Conservation (phyloP, 2,797 vertebrate species). For the Microhierax caerulescens region DNA sequence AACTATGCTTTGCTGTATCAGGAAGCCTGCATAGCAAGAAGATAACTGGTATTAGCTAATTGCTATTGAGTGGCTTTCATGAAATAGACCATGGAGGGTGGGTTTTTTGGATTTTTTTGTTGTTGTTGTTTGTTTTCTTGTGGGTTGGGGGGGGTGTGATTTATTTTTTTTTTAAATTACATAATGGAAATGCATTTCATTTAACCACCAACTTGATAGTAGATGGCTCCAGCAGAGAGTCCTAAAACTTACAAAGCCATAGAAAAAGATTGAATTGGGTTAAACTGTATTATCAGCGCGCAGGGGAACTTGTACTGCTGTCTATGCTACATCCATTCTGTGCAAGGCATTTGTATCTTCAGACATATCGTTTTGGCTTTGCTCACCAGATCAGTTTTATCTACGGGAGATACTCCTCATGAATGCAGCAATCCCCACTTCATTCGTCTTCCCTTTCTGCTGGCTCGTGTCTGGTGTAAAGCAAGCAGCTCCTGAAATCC, state of each 20-base stretch:
- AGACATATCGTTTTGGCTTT: not conserved
- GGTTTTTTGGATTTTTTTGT: not conserved
- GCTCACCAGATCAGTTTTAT: not conserved
- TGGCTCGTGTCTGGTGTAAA: not conserved
- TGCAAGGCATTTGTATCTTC: not conserved
- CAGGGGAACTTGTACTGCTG: not conserved
- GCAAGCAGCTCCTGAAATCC: not conserved
- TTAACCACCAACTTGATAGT: not conserved
- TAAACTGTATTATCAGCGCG: not conserved
- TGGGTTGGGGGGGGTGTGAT: no score
- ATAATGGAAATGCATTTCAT: not conserved
- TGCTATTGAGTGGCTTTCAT: not conserved
- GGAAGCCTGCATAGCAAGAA: not conserved
- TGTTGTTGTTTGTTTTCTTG: not conserved
- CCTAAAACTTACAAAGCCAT: not conserved
- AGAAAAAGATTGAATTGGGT: not conserved
- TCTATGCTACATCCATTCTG: not conserved
- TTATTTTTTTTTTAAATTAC: not conserved
- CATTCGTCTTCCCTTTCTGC: not conserved
- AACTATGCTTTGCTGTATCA: not conserved
- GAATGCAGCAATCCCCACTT: not conserved
- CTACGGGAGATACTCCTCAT: not conserved
- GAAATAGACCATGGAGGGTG: not conserved
- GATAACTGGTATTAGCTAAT: constrained; percentile 1
- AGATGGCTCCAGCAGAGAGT: not conserved